Evolutionary conservation across 2,797 vertebrate genomes (phyloP).

Genomic region (Smutsia gigantea): DNA sequence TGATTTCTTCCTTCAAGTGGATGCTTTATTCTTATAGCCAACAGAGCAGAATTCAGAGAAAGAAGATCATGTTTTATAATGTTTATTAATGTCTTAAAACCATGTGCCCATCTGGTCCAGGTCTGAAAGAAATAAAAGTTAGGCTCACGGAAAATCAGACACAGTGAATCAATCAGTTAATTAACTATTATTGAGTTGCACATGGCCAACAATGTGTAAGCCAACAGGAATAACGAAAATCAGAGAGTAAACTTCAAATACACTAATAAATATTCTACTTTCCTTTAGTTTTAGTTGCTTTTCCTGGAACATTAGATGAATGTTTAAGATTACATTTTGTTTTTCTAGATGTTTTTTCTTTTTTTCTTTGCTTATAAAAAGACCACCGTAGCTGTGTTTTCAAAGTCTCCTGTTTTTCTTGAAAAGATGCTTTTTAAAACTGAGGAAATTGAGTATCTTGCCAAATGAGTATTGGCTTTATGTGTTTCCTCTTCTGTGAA

Average conservation of each 20-base stretch:
- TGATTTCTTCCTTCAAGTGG: conserved; percentile 56
- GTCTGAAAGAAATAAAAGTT: conserved; percentile 54
- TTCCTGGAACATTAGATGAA: neutral
- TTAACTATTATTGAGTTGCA: neutral
- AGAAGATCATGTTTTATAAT: conserved; percentile 63
- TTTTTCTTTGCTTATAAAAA: neutral
- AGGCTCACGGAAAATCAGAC: neutral
- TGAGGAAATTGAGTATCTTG: neutral
- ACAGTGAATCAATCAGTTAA: neutral
- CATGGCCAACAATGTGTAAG: neutral
- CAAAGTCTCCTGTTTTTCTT: neutral
- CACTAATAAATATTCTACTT: neutral
- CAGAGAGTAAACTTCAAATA: neutral
- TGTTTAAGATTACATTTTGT: neutral
- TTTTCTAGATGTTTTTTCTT: neutral
- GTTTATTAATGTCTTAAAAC: conserved; percentile 66
- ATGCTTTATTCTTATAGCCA: conserved; percentile 68
- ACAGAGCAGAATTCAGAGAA: conserved; percentile 45
- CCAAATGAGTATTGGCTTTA: neutral
- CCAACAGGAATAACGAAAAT: neutral
- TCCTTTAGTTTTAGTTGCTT: neutral
- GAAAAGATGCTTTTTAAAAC: neutral
- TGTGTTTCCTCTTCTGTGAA: neutral
- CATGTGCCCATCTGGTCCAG: conserved; percentile 59
- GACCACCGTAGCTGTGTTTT: neutral